Conservation (phyloP, 2,888 invertebrate species). For the Orthosia incerta region DNA sequence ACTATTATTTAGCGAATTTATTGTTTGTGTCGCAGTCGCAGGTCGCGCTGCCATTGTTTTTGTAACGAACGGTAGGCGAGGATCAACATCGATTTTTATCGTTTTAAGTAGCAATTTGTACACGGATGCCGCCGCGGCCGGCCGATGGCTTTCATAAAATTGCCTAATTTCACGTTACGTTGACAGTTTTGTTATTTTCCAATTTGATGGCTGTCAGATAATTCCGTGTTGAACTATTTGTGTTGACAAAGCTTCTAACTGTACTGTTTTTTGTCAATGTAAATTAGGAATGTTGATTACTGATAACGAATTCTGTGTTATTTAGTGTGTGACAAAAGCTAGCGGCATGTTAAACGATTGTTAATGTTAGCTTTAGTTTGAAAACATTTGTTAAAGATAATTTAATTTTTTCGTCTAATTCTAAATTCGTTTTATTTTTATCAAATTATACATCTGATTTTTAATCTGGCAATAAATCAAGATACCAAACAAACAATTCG, state of each 20-base stretch:
- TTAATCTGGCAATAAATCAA: constrained; percentile 43
- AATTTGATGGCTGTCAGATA: constrained; percentile 73
- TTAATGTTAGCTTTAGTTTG: constrained; percentile 34
- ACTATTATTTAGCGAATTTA: constrained; percentile 90
- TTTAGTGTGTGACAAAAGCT: constrained; percentile 60
- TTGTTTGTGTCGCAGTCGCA: constrained; percentile 72
- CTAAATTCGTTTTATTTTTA: constrained; percentile 1
- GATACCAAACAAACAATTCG: constrained; percentile 27
- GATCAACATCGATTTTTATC: constrained; percentile 74
- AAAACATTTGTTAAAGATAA: constrained; percentile 5
- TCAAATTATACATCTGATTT: neutral
- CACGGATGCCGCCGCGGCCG: constrained; percentile 78
- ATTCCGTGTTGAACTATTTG: constrained; percentile 65
- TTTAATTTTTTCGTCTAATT: no score
- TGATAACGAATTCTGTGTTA: constrained; percentile 57
- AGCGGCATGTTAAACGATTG: constrained; percentile 55
- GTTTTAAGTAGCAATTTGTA: constrained; percentile 81
- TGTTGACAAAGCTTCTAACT: constrained; percentile 63
- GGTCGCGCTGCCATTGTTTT: constrained; percentile 74
- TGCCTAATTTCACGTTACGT: constrained; percentile 73
- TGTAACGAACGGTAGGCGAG: constrained; percentile 65
- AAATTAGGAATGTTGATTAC: constrained; percentile 67
- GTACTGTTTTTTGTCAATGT: constrained; percentile 58
- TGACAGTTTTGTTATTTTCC: constrained; percentile 76
- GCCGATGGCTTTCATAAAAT: constrained; percentile 69